phyloP scores from a whole-genome alignment of 2,888 invertebrate genomes.

The Ormyrus thymus region DNA sequence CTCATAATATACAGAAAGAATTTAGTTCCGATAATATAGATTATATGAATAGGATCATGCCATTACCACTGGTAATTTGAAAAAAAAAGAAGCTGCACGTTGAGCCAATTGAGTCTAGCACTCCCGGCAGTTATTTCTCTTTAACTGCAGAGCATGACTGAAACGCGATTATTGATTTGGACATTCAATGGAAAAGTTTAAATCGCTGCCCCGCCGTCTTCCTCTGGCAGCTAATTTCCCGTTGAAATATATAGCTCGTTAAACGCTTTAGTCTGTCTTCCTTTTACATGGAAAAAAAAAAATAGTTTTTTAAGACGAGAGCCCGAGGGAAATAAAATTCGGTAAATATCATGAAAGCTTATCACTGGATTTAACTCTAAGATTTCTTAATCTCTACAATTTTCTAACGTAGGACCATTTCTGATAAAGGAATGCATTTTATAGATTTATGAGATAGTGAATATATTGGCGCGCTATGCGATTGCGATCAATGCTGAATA shows the following conservation, averaged over 20 bases:
- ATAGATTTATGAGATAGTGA: conserved; percentile 17
- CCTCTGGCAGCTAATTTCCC: conserved; percentile 29
- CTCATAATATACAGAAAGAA: too few relatives aligned
- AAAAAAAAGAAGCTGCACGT: not conserved
- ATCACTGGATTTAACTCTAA: not conserved
- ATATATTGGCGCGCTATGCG: not conserved
- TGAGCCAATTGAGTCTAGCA: not conserved
- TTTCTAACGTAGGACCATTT: not conserved
- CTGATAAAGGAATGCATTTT: conserved; percentile 17
- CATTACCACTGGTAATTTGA: not conserved
- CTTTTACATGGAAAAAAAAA: conserved; percentile 14
- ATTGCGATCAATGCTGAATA: too few relatives aligned
- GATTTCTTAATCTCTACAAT: conserved; percentile 22
- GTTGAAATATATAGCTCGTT: conserved; percentile 43
- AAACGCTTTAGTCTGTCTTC: conserved; percentile 19
- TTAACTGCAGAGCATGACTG: conserved; percentile 6
- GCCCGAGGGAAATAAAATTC: too few relatives aligned
- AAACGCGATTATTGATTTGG: conserved; percentile 54
- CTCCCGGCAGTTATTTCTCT: not conserved
- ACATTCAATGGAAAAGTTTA: conserved; percentile 56
- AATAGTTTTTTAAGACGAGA: conserved; percentile 1
- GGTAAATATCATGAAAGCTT: too few relatives aligned
- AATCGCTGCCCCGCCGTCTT: conserved; percentile 21
- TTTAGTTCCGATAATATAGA: too few relatives aligned
- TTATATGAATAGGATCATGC: too few relatives aligned